These are phyloP conservation scores for Alaudala cheleensis DNA, from an alignment of 2,113 vertebrate genomes.

Conservation along the genomic window DNA sequence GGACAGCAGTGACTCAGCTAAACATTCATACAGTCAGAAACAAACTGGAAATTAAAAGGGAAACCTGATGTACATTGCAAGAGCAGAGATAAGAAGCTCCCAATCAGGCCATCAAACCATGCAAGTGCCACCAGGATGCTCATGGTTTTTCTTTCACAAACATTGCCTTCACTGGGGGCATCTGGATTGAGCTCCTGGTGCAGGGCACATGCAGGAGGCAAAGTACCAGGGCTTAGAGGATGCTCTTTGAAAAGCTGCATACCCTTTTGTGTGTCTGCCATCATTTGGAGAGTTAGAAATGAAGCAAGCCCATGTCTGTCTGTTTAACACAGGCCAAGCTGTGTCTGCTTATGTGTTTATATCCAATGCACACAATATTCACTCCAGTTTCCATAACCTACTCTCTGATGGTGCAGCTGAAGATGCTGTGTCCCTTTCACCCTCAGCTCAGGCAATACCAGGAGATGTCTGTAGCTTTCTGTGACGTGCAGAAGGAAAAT, in stretches of 20 bases:
- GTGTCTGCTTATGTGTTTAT: not conserved
- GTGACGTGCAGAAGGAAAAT: not conserved
- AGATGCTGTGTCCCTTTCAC: not conserved
- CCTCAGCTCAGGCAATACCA: not conserved
- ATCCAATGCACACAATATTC: not conserved
- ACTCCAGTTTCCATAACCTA: not conserved
- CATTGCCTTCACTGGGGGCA: rapidly evolving
- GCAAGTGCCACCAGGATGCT: not conserved
- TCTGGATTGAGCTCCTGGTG: not conserved
- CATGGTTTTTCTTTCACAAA: not conserved
- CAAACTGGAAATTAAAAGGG: not conserved
- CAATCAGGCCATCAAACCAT: not conserved
- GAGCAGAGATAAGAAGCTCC: not conserved
- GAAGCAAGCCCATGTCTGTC: not conserved
- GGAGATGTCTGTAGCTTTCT: not conserved
- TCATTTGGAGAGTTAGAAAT: not conserved
- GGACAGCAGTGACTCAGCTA: not conserved
- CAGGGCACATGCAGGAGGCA: rapidly evolving
- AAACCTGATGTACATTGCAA: not conserved
- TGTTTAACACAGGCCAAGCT: not conserved
- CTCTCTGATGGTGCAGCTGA: not conserved
- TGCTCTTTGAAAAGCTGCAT: not conserved
- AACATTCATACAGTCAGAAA: not conserved
- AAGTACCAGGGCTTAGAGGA: not conserved
- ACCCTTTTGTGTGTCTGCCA: not conserved